Percentiles rank a stretch among this genome's conserved stretches.
Evolutionary conservation across 1,140 invertebrate species (phyloP).

Genomic region (Cydia splendana): DNA sequence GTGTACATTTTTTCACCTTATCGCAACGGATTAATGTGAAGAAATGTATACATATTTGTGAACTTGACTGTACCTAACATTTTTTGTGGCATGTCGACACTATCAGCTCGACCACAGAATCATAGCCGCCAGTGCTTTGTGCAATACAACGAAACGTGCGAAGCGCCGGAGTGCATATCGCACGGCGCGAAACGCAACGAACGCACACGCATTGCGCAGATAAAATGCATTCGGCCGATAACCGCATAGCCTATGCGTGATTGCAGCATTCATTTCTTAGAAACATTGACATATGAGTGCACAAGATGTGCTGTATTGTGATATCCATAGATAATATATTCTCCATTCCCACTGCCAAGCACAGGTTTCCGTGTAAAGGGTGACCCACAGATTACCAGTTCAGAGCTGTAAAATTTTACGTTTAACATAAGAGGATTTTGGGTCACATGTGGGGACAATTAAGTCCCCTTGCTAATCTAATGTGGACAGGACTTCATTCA

Average conservation of each 20-base stretch:
- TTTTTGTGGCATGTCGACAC: neutral
- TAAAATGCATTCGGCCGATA: constrained; percentile 71
- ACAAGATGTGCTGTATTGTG: neutral
- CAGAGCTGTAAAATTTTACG: too few relatives aligned
- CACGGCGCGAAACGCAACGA: constrained; percentile 66
- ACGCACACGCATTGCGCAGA: constrained; percentile 71
- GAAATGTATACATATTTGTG: too few relatives aligned
- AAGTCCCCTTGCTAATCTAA: too few relatives aligned
- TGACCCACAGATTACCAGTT: too few relatives aligned
- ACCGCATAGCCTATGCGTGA: constrained; percentile 52
- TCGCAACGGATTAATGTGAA: too few relatives aligned
- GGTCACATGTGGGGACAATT: too few relatives aligned
- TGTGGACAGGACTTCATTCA: too few relatives aligned
- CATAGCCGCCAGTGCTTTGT: constrained; percentile 44
- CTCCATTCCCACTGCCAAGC: too few relatives aligned
- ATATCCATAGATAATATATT: neutral
- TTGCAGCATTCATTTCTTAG: constrained; percentile 38
- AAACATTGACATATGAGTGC: neutral
- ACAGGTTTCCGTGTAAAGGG: too few relatives aligned
- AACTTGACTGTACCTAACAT: too few relatives aligned
- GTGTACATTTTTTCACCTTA: too few relatives aligned
- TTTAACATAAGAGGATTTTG: too few relatives aligned
- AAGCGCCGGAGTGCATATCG: constrained; percentile 57
- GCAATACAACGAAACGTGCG: constrained; percentile 64
- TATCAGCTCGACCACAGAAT: neutral